A percentile compares a stretch with the other conserved stretches of the same genome.
phyloP scores from a whole-genome alignment of 2,113 vertebrate genomes.

The Paedocypris sp. region DNA sequence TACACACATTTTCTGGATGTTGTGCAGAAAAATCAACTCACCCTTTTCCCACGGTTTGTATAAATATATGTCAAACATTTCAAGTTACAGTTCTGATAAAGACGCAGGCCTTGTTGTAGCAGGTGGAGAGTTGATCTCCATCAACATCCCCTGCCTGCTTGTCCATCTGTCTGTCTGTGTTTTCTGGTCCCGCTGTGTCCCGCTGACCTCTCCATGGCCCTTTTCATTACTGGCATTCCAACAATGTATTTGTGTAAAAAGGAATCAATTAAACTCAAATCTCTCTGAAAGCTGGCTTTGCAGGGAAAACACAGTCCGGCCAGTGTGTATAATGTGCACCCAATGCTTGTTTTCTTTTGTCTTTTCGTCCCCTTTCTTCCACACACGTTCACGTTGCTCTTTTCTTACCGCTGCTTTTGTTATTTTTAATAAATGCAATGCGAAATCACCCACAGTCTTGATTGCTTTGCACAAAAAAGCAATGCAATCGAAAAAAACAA shows the following conservation, averaged over 20 bases:
- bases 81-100: neutral
- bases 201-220: conserved; percentile 54
- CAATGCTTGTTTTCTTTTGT: conserved; percentile 24
- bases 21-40: too few species aligned
- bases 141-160: conserved; percentile 39
- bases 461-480: conserved; percentile 34
- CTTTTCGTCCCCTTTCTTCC: neutral
- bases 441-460: conserved; percentile 20
- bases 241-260: conserved; percentile 69
- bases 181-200: conserved; percentile 35
- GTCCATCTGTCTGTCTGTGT: conserved; percentile 47
- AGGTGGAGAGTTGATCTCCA: conserved; percentile 20
- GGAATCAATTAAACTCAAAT: conserved; percentile 71
- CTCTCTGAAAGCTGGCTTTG: conserved; percentile 50
- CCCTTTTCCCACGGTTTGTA: too few species aligned
- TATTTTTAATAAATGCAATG: conserved; percentile 3
- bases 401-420: neutral
- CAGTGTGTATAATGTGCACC: conserved; percentile 34
- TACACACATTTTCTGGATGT: too few species aligned
- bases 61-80: neutral
- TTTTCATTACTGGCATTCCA: conserved; percentile 60
- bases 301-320: conserved; percentile 51
- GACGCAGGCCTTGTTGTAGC: neutral
- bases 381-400: neutral
- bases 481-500: neutral